Conservation (phyloP, 1,140 invertebrate genomes). For the Cydia strobilella region DNA sequence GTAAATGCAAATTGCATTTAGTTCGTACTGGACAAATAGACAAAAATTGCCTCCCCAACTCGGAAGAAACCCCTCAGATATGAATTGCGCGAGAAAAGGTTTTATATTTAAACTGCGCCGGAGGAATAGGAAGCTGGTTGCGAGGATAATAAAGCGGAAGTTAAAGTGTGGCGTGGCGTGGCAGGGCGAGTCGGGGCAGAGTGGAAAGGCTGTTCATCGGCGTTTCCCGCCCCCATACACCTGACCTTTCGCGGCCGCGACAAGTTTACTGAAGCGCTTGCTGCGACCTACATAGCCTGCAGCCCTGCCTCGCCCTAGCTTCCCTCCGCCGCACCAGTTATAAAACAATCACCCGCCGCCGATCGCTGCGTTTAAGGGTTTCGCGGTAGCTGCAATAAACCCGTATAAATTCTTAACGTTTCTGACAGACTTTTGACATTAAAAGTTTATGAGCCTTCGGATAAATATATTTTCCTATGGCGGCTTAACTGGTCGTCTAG, state of each 20-base stretch:
- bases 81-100: constrained; percentile 29
- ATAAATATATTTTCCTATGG: background rate
- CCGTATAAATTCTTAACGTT: constrained; percentile 29
- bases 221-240: constrained; percentile 75
- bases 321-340: constrained; percentile 26
- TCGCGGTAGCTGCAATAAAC: constrained; percentile 27
- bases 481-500: background rate
- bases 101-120: constrained; percentile 30
- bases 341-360: constrained; percentile 30
- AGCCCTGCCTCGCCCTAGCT: constrained; percentile 34
- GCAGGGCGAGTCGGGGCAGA: constrained; percentile 39
- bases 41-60: constrained; percentile 27
- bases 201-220: constrained; percentile 57
- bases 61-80: constrained; percentile 28
- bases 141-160: constrained; percentile 64
- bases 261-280: constrained; percentile 72
- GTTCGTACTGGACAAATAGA: constrained; percentile 20
- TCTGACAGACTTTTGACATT: constrained; percentile 21
- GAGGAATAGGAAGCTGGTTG: constrained; percentile 49
- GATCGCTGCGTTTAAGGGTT: constrained; percentile 22
- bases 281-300: constrained; percentile 68
- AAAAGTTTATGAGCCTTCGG: constrained; percentile 19
- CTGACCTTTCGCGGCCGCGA: constrained; percentile 70
- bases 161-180: constrained; percentile 45
- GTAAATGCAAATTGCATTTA: constrained; percentile 32